These are phyloP conservation scores for Apus apus DNA, from an alignment of 2,113 vertebrate genomes.

Conservation along the genomic window DNA sequence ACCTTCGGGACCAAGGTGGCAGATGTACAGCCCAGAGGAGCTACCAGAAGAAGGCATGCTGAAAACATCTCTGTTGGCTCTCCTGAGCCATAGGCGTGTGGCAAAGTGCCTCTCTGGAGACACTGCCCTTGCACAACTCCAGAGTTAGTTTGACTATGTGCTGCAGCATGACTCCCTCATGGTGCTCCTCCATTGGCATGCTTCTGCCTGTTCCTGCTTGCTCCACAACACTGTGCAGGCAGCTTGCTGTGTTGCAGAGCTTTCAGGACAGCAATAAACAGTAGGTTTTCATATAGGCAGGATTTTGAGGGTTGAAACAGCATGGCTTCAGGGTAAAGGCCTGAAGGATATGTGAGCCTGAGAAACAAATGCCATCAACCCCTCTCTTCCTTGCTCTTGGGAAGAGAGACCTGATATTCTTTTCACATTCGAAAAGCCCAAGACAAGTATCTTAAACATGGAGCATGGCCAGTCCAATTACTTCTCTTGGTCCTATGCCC, in stretches of 20 bases:
- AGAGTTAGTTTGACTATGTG: not conserved
- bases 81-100: not conserved
- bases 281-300: not conserved
- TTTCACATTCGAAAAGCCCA: constrained; percentile 21
- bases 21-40: not conserved
- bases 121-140: not conserved
- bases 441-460: constrained; percentile 56
- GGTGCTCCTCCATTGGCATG: not conserved
- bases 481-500: constrained; percentile 69
- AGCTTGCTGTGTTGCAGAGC: rapidly evolving
- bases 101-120: not conserved
- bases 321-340: not conserved
- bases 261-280: not conserved
- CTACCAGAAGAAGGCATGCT: not conserved
- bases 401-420: constrained; percentile 12
- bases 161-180: not conserved
- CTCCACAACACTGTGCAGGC: not conserved
- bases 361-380: constrained; percentile 8
- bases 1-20: not conserved
- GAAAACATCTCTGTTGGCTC: not conserved
- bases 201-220: not conserved
- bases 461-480: constrained; percentile 60
- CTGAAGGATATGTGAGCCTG: not conserved
- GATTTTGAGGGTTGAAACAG: not conserved
- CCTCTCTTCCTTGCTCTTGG: not conserved